Percentiles rank a stretch among this genome's conserved stretches.
phyloP scores from a whole-genome alignment of 92 coral and sea anemone species.

The Diadumene lineata region DNA sequence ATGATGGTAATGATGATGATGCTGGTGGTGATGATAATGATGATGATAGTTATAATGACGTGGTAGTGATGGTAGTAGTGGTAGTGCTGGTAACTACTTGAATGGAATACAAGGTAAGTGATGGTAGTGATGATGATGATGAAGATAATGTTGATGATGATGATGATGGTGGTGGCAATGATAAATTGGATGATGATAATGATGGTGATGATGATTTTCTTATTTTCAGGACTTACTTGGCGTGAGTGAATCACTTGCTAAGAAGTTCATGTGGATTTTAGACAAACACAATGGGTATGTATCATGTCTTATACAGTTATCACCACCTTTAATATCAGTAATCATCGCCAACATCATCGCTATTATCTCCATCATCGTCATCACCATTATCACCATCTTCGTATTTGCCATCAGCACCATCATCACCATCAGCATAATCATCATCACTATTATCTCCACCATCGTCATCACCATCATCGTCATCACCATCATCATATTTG shows the following conservation, averaged over 20 bases:
- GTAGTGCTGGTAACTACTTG: neutral
- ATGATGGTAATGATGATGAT: neutral
- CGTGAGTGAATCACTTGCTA: conserved; percentile 56
- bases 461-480: neutral
- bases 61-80: neutral
- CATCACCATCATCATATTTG: neutral
- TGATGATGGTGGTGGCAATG: neutral
- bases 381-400: neutral
- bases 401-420: neutral
- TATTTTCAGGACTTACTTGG: conserved; percentile 68
- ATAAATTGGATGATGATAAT: neutral
- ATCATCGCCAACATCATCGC: neutral
- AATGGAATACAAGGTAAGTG: neutral
- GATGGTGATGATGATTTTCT: neutral
- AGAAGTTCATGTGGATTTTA: conserved; percentile 71
- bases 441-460: neutral
- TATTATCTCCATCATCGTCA: neutral
- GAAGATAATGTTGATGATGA: neutral
- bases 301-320: neutral
- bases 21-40: neutral
- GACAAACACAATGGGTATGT: conserved; percentile 51
- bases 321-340: neutral
- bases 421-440: neutral
- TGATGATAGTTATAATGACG: neutral
- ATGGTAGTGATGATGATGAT: neutral